Evolutionary conservation across 2,113 vertebrate species (phyloP).

Genomic region (Castor canadensis): DNA sequence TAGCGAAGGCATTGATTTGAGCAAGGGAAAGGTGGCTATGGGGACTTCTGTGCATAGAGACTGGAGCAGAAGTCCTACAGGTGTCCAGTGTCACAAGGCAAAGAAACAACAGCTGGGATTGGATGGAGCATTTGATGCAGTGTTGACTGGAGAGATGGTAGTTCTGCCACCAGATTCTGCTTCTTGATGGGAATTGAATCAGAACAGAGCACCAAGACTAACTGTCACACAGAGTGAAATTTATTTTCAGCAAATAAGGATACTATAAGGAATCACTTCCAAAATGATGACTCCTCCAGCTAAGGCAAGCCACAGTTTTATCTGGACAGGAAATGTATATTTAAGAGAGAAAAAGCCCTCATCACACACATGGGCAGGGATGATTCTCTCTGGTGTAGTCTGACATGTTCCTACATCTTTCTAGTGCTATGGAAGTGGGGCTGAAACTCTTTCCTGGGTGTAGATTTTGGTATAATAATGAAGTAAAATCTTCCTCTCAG

Average conservation of each 20-base stretch:
- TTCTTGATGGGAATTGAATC: not conserved
- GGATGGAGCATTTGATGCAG: too few relatives aligned
- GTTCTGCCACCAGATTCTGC: too few relatives aligned
- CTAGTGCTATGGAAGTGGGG: not conserved
- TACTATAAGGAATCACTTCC: not conserved
- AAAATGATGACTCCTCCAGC: not conserved
- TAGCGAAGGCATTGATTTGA: too few relatives aligned
- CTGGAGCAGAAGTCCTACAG: too few relatives aligned
- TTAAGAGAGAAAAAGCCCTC: not conserved
- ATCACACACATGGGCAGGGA: too few relatives aligned
- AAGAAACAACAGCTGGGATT: too few relatives aligned
- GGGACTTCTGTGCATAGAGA: too few relatives aligned
- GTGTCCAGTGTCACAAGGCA: too few relatives aligned
- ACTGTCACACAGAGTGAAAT: not conserved
- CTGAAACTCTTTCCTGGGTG: not conserved
- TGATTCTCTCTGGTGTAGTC: too few relatives aligned
- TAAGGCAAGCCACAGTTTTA: not conserved
- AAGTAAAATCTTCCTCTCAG: not conserved
- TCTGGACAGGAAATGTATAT: not conserved
- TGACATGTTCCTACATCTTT: not conserved
- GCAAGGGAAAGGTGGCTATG: too few relatives aligned
- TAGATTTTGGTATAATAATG: not conserved
- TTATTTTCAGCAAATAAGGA: not conserved
- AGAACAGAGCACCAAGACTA: not conserved
- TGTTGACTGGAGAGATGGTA: too few relatives aligned